Conservation (phyloP, 2,888 invertebrate genomes). For the Exephanes ischioxanthus region DNA sequence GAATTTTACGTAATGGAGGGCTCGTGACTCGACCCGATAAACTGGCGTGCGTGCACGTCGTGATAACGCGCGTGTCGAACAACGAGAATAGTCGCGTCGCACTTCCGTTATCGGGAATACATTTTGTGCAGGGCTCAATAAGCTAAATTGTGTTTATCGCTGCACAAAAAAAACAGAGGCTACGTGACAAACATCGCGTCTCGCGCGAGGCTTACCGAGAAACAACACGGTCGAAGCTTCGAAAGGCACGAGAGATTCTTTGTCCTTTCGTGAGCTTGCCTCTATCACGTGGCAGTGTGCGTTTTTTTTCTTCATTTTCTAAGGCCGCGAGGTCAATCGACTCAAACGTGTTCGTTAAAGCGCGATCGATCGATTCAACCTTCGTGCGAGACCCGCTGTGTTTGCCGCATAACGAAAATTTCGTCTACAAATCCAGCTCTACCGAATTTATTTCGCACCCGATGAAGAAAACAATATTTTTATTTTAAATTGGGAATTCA, state of each 20-base stretch:
- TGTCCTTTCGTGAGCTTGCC: conserved; percentile 8
- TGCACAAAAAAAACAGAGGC: not conserved
- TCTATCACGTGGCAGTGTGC: conserved; percentile 13
- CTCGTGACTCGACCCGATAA: conserved; percentile 4
- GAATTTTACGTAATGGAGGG: not conserved
- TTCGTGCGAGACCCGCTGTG: conserved; percentile 32
- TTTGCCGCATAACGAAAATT: conserved; percentile 1
- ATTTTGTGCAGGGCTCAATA: not conserved
- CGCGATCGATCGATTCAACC: conserved; percentile 65
- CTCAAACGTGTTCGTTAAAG: conserved; percentile 38
- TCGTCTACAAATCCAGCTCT: not conserved
- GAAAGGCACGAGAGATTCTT: conserved; percentile 36
- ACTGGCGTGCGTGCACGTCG: not conserved
- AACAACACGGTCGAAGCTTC: conserved; percentile 9
- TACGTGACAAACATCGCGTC: conserved; percentile 36
- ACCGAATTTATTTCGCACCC: not conserved
- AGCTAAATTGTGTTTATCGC: conserved; percentile 1
- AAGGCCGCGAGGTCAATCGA: conserved; percentile 58
- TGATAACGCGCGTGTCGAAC: conserved; percentile 1
- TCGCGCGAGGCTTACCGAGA: not conserved
- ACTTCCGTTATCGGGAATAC: conserved; percentile 15
- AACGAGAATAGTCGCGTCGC: conserved; percentile 9
- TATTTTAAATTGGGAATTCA: not conserved
- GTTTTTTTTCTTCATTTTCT: conserved; percentile 46
- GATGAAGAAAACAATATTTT: not conserved